Percentiles rank a stretch among this genome's conserved stretches.
Evolutionary conservation across 2,113 vertebrate genomes (phyloP).

Genomic region (Cyphomyrus discorhynchus): DNA sequence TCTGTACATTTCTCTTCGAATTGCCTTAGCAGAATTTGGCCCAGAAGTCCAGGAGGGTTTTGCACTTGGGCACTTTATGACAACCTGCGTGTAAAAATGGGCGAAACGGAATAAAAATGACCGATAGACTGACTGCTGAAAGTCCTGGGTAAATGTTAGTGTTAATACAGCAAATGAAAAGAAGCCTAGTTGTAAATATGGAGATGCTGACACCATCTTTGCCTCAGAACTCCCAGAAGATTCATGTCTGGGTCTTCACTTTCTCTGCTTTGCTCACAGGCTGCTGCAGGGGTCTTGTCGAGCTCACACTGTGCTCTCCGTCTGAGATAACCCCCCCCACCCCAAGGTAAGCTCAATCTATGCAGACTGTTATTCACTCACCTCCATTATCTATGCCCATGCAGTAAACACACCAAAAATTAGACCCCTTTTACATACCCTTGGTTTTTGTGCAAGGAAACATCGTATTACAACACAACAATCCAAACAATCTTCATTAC

Average conservation of each 20-base stretch:
- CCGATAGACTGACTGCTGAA: background rate
- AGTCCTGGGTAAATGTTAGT: background rate
- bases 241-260: background rate
- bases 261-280: background rate
- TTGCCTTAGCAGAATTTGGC: too few relatives aligned
- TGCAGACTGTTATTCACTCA: background rate
- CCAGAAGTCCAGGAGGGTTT: background rate
- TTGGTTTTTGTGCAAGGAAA: background rate
- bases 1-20: background rate
- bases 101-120: background rate
- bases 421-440: background rate
- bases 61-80: background rate
- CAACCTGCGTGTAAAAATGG: background rate
- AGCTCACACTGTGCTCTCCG: background rate
- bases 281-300: background rate
- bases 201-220: background rate
- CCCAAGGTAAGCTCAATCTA: background rate
- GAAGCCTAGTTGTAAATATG: background rate
- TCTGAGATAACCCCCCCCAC: background rate
- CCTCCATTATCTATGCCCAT: background rate
- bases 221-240: background rate
- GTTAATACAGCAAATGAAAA: background rate
- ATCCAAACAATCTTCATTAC: background rate
- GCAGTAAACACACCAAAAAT: background rate
- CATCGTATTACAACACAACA: background rate